phyloP scores from a whole-genome alignment of 2,797 vertebrate species.

The Parotocinclus haroldoi region DNA sequence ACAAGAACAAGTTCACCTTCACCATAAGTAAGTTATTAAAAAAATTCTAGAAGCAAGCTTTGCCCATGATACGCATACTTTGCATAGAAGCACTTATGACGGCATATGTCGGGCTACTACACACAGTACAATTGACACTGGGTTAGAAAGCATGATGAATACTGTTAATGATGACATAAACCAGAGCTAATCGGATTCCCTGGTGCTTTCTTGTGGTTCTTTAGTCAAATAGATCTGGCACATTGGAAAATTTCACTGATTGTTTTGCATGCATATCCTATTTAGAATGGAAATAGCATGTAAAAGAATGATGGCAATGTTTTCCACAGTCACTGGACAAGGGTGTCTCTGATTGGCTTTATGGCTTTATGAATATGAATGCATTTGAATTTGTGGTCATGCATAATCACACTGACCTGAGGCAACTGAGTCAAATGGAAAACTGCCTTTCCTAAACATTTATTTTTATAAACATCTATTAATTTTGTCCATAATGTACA shows the following conservation, averaged over 20 bases:
- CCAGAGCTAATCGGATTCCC: background rate
- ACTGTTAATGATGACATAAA: background rate
- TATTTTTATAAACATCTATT: background rate
- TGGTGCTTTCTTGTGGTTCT: constrained; percentile 37
- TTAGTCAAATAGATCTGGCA: constrained; percentile 56
- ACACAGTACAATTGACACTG: background rate
- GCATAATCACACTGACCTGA: constrained; percentile 3
- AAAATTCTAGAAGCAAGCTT: no score
- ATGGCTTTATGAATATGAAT: constrained; percentile 45
- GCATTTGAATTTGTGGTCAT: constrained; percentile 37
- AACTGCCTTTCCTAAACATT: background rate
- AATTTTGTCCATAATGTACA: no score
- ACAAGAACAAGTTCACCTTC: no score
- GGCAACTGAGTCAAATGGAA: background rate
- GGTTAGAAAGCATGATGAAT: background rate
- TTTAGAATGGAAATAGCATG: constrained; percentile 74
- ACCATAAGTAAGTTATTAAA: no score
- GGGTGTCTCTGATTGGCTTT: constrained; percentile 26
- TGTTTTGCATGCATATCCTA: constrained; percentile 67
- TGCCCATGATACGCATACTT: no score
- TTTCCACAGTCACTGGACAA: constrained; percentile 37
- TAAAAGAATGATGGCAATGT: constrained; percentile 68
- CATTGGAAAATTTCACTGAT: constrained; percentile 45
- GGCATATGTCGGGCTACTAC: no score
- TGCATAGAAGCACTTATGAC: background rate